Conservation (phyloP, 2,888 invertebrate species). For the Leptopterna dolabrata region DNA sequence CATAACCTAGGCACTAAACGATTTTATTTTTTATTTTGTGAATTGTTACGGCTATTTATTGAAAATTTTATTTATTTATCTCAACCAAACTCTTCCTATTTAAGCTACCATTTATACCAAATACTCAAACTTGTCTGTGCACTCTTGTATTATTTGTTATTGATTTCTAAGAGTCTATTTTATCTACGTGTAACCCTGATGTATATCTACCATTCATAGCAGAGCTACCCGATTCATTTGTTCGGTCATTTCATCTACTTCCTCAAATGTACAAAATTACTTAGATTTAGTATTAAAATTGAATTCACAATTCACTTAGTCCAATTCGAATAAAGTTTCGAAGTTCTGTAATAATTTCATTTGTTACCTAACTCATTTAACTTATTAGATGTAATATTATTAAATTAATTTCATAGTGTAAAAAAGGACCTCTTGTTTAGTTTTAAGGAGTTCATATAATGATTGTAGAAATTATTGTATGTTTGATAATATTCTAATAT, state of each 20-base stretch:
- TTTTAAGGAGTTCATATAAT: slow-evolving; percentile 1
- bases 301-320: slow-evolving; percentile 6
- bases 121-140: slow-evolving; percentile 10
- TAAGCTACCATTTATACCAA: slow-evolving; percentile 39
- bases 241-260: background rate
- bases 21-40: slow-evolving; percentile 9
- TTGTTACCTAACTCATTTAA: slow-evolving; percentile 33
- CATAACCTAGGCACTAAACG: background rate
- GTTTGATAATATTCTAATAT: background rate
- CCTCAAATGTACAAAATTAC: background rate
- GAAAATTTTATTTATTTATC: slow-evolving; percentile 18
- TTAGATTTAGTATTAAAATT: background rate
- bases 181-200: background rate
- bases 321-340: background rate
- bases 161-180: slow-evolving; percentile 33
- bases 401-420: background rate
- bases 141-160: slow-evolving; percentile 29
- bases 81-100: slow-evolving; percentile 17
- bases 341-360: background rate
- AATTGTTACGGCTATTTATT: background rate
- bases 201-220: background rate
- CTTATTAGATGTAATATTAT: background rate
- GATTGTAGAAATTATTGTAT: background rate
- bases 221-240: background rate
- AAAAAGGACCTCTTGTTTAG: background rate